Base-by-base conservation (phyloP, 1,140 invertebrate species). In the Melipona quadrifasciata region DNA sequence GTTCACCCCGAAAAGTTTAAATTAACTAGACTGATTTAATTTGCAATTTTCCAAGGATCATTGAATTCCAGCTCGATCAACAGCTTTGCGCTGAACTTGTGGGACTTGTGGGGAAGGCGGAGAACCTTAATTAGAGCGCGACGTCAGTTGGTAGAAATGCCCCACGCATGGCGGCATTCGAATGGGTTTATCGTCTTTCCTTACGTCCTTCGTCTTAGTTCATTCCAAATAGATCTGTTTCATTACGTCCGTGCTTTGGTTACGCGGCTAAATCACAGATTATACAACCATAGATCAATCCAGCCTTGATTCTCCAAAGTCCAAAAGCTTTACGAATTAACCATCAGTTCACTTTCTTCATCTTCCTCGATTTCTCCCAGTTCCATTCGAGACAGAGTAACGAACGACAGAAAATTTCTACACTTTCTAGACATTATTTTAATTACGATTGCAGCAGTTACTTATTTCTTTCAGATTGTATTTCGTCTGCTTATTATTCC, bases 121-220 rank as follows among this genome's bases (percentile, higher is more conserved):
- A 53, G n/a, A 51, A 31, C 10, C 61, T 65, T 78, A 78, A 78
- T 78, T 65, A 47, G 2, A 78, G 27, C 27, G 6, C 6, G 76
- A 65, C 76, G 76, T 65, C 58, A 78, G 76, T 53, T 78, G 76
- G 76, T 51, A 31, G 21, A 21, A 64, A 65, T 65, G 58, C 47
- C 31, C 73, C 17, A 24, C 39, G n/a, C 31, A 75, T 57, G 31
- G 14, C 34, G 31, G 4, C 16, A 8, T 31, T 78, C 12, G 16
- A 31, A 19, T 31, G 11, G 61, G 39, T 65, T 58, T 31, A 21
- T 4, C 6, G 27, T 55, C 57, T 14, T 19, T 57, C 27, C 27
- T 67, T 67, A 67, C 31, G 12, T 21, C 31, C 31, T 31, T 75
- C 21, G 17, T 57, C 24, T 17, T 1, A 21, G 8, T 14, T 21